These are phyloP conservation scores for Cryptus armator DNA, from an alignment of 2,888 invertebrate genomes.

Conservation along the genomic window DNA sequence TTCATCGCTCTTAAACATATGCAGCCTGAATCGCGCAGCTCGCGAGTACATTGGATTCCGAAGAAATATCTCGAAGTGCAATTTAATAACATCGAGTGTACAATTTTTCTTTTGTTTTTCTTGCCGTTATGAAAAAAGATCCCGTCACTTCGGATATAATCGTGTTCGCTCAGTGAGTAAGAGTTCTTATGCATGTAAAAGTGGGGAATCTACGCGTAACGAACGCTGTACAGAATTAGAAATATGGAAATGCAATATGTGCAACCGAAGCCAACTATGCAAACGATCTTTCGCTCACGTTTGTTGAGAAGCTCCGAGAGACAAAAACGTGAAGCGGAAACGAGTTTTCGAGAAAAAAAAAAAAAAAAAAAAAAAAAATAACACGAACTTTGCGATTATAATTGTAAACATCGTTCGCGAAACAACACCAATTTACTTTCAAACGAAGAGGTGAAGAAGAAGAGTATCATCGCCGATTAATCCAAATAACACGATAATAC, in stretches of 20 bases:
- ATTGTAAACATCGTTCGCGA: not conserved
- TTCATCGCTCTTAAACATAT: slow-evolving; percentile 9
- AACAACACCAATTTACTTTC: slow-evolving; percentile 1
- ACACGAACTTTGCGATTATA: not conserved
- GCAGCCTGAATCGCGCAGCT: slow-evolving; percentile 57
- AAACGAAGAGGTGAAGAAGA: slow-evolving; percentile 11
- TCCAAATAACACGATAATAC: slow-evolving; percentile 5
- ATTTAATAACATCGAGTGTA: not conserved
- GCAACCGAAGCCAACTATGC: no score
- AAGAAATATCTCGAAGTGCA: not conserved
- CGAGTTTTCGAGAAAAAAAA: not conserved
- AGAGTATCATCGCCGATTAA: not conserved
- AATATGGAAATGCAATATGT: no score
- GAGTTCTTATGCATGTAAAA: no score
- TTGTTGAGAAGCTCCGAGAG: no score
- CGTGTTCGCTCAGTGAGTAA: no score
- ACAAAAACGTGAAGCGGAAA: not conserved
- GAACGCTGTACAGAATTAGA: no score
- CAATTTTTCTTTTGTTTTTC: not conserved
- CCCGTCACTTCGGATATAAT: no score
- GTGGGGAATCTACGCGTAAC: no score
- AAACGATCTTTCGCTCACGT: no score
- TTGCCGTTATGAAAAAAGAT: not conserved
- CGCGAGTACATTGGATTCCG: not conserved
- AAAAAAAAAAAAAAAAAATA: slow-evolving; percentile 23